Percentiles rank a stretch among this genome's conserved stretches.
Evolutionary conservation across 1,140 invertebrate species (phyloP).

Genomic region (Wasmannia auropunctata): DNA sequence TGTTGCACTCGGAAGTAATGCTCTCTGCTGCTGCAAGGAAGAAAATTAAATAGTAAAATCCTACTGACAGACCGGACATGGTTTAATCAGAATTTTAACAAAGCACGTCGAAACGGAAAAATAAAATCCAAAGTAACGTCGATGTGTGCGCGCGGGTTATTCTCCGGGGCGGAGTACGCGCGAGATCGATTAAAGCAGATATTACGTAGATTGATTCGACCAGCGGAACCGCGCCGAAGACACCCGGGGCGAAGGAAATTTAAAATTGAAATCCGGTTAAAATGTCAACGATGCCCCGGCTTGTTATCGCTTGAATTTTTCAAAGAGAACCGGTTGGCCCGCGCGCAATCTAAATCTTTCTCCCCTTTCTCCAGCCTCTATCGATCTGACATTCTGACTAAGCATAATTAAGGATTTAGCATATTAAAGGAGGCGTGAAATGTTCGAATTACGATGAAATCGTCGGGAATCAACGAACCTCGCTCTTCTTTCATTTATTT

Average conservation of each 20-base stretch:
- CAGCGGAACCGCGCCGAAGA: constrained; percentile 18
- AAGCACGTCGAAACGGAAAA: constrained; percentile 44
- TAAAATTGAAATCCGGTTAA: constrained; percentile 74
- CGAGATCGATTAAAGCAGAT: constrained; percentile 61
- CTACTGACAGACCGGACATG: constrained; percentile 45
- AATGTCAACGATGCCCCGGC: constrained; percentile 62
- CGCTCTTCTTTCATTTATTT: not conserved
- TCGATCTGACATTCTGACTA: constrained; percentile 40
- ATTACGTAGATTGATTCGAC: constrained; percentile 66
- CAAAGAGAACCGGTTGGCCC: constrained; percentile 51
- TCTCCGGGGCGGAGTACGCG: constrained; percentile 23
- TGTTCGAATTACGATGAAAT: constrained; percentile 45
- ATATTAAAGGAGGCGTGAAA: constrained; percentile 45
- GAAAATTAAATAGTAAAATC: constrained; percentile 53
- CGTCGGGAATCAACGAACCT: not conserved
- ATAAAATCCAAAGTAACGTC: constrained; percentile 34
- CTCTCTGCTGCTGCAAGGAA: not conserved
- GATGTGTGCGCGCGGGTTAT: constrained; percentile 29
- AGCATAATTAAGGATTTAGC: constrained; percentile 61
- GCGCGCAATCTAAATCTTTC: constrained; percentile 57
- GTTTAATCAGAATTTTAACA: constrained; percentile 57
- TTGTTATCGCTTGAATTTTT: constrained; percentile 74
- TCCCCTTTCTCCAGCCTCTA: not conserved
- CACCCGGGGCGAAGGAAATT: constrained; percentile 58
- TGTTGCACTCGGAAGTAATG: not conserved